Evolutionary conservation across 2,113 vertebrate species (phyloP).

Genomic region (Mustela nigripes): DNA sequence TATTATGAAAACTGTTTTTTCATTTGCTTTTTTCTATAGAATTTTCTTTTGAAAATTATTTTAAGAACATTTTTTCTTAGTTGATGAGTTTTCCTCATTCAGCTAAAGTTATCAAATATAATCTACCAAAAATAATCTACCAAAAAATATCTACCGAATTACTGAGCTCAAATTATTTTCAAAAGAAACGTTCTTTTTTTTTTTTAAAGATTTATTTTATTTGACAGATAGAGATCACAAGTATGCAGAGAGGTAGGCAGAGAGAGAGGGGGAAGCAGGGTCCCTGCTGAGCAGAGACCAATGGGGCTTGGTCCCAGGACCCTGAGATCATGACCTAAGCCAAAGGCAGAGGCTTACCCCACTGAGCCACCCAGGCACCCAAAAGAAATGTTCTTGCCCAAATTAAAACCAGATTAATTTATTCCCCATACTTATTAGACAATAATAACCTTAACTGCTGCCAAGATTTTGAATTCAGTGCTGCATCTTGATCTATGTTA

Average conservation of each 20-base stretch:
- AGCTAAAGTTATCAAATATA: background rate
- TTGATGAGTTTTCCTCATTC: background rate
- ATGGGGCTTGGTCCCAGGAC: too few species aligned
- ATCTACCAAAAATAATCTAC: background rate
- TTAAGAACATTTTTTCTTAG: background rate
- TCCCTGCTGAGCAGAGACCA: too few species aligned
- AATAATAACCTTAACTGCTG: background rate
- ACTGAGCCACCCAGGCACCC: too few species aligned
- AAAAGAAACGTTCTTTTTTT: background rate
- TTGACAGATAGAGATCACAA: too few species aligned
- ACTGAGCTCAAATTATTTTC: slow-evolving; percentile 8
- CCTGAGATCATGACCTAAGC: too few species aligned
- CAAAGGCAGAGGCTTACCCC: too few species aligned
- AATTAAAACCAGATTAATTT: slow-evolving; percentile 43
- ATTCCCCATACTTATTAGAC: background rate
- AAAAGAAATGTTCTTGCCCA: background rate
- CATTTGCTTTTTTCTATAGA: background rate
- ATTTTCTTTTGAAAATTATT: slow-evolving; percentile 20
- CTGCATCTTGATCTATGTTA: slow-evolving; percentile 68
- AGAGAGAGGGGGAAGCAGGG: too few species aligned
- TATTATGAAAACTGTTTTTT: slow-evolving; percentile 1
- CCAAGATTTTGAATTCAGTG: slow-evolving; percentile 66
- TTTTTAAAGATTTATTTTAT: too few species aligned
- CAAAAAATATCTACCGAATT: background rate
- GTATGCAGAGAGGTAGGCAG: too few species aligned